phyloP scores from a whole-genome alignment of 1,140 invertebrate genomes.

The Heterodera carotae region DNA sequence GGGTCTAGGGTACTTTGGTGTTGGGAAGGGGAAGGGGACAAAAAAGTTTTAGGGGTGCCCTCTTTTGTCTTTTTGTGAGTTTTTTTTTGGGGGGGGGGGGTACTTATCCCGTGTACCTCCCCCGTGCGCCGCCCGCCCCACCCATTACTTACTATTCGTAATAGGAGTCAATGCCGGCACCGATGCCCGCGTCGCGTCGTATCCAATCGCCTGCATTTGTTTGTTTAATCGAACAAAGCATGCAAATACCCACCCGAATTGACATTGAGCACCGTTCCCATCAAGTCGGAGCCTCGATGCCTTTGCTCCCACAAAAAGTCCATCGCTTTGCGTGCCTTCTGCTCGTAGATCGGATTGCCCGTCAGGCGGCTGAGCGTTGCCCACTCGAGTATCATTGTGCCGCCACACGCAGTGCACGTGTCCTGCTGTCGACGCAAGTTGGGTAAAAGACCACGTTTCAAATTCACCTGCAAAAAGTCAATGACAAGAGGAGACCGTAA shows the following conservation, averaged over 20 bases:
- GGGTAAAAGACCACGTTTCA: slow-evolving; percentile 82
- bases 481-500: too few relatives aligned
- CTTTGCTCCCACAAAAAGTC: slow-evolving; percentile 91
- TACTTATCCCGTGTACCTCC: too few relatives aligned
- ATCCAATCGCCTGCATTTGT: slow-evolving; percentile 28
- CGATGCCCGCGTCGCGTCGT: slow-evolving; percentile 82
- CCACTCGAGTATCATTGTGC: slow-evolving; percentile 94
- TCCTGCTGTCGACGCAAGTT: slow-evolving; percentile 75
- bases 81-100: too few relatives aligned
- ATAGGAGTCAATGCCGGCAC: slow-evolving; percentile 98
- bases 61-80: too few relatives aligned
- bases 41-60: too few relatives aligned
- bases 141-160: slow-evolving; percentile 85
- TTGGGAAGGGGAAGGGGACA: too few relatives aligned
- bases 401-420: slow-evolving; percentile 96
- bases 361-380: slow-evolving; percentile 88
- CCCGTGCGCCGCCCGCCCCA: too few relatives aligned
- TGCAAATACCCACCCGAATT: slow-evolving; percentile 75
- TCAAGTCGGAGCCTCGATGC: slow-evolving; percentile 83
- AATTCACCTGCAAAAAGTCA: slow-evolving; percentile 78
- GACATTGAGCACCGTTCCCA: slow-evolving; percentile 92
- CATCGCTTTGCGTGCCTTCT: slow-evolving; percentile 92
- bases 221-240: slow-evolving; percentile 77
- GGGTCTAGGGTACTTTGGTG: too few relatives aligned
- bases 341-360: slow-evolving; percentile 86